phyloP scores from a whole-genome alignment of 2,888 invertebrate genomes.

The Gnatocerus cornutus region DNA sequence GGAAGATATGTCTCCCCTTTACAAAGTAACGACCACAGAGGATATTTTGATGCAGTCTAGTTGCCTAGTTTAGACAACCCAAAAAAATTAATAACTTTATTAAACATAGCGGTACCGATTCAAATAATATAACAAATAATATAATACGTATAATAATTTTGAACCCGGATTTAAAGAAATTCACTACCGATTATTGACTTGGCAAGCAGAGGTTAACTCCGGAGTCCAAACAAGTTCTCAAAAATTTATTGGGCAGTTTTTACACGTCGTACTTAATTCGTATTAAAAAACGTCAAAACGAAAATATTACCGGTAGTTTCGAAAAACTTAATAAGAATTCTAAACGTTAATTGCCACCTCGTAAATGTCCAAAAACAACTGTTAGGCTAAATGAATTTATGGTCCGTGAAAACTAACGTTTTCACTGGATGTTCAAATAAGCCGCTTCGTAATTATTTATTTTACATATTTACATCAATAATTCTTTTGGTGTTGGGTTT shows the following conservation, averaged over 20 bases:
- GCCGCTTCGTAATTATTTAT: constrained; percentile 21
- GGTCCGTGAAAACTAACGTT: constrained; percentile 18
- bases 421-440: not conserved
- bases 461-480: constrained; percentile 13
- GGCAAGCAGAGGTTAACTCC: no score
- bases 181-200: no score
- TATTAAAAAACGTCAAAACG: not conserved
- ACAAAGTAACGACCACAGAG: constrained; percentile 1
- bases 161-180: no score
- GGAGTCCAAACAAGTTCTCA: no score
- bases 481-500: constrained; percentile 38
- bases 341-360: constrained; percentile 5
- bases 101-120: not conserved
- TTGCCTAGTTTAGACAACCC: no score
- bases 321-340: constrained; percentile 4
- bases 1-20: constrained; percentile 27
- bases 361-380: constrained; percentile 7
- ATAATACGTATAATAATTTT: not conserved
- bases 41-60: not conserved
- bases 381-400: constrained; percentile 15
- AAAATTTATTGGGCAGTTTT: not conserved
- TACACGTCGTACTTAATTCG: not conserved
- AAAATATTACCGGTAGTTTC: constrained; percentile 4
- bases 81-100: not conserved
- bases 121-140: no score